Base-by-base conservation (phyloP, 2,797 vertebrate species). In the Eulemur albifrons region DNA sequence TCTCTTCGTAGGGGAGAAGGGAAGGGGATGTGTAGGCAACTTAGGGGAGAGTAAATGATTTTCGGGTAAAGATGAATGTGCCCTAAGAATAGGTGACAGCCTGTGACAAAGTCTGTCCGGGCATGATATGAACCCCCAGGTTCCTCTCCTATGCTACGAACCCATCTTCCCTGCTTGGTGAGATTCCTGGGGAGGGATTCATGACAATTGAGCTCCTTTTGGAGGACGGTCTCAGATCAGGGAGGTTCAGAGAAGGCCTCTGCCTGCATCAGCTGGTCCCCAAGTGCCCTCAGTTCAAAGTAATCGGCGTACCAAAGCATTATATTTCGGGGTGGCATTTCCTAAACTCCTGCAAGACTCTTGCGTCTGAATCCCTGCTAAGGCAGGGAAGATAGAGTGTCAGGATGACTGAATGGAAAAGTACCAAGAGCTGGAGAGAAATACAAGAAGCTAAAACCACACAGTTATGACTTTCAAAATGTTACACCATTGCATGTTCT, bases 401-500 rank as follows among this genome's bases (percentile, higher is more conserved):
- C 45, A 43, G 32, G 13, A 23, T 82, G 54, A 57, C 15, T 17
- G 11, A 69, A 57, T 38, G n/a, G 40, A 67, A 21, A 70, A 25
- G 14, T 61, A 32, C 67, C 2, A 72, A 88, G 21, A 76, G 45
- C 73, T n/a, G 14, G 48, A 86, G 50, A 77, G 48, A 90, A 40
- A 52, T 4, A 40, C 14, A 70, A 84, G 70, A 59, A 79, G 48
- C 45, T 75, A 20, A 59, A n/a, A 67, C 5, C 25, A 40, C 3
- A 0, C 18, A 20, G 54, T 59, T 23, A 57, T 40, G 5, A n/a
- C 15, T 45, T 87, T 18, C 2, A 27, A 40, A 61, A 20, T 4
- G 0, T 27, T 5, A 14, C 13, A 30, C 23, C 9, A 5, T 0
- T 8, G 8, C n/a, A 1, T 20, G 30, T 20, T 27, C 30, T 77